Base-by-base conservation (phyloP, 2,113 vertebrate species). In the Mastomys natalensis region DNA sequence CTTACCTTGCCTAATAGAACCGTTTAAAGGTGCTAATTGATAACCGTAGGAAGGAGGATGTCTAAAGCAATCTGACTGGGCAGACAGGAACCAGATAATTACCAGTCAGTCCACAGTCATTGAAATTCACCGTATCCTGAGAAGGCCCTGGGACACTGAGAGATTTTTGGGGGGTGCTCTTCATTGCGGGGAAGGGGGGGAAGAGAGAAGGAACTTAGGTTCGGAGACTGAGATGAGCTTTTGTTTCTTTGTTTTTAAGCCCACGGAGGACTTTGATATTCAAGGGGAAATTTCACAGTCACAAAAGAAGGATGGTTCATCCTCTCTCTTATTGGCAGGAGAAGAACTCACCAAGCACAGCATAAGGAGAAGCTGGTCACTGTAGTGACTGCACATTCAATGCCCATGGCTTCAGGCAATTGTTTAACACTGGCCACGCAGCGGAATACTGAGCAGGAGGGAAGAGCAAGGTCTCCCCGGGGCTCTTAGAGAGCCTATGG, bases 71-170 rank as follows among this genome's bases (percentile, higher is more conserved):
- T 90, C 95, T 87, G 95, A 87, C 24, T 70, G 80, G 74, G 80
- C 96, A 97, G 90, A 96, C 95, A 80, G n/a, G 76, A 97, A 95
- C 68, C 95, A 97, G 96, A 93, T 96, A 97, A 97, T 98, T 96
- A 98, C 94, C 97, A 96, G 89, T 86, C 94, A 93, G 96, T 98
- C 98, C 97, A 98, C 94, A 98, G 92, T 74, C 85, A 96, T 90
- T 98, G 97, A 97, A 98, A 98, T 94, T 96, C 93, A 97, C 94
- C 80, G 91, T 92, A 94, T 64, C 85, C 93, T 78, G 93, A 70
- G 3, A 96, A 97, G 37, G 89, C 87, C 95, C 97, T 88, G 89
- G 55, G 29, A 97, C 64, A 91, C 34, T 10, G 40, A 96, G 86
- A 90, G 92, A 92, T 98, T 97, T 97, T 93, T 31, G 8, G n/a